phyloP scores from a whole-genome alignment of 2,113 vertebrate genomes.

The Epinephelus moara region DNA sequence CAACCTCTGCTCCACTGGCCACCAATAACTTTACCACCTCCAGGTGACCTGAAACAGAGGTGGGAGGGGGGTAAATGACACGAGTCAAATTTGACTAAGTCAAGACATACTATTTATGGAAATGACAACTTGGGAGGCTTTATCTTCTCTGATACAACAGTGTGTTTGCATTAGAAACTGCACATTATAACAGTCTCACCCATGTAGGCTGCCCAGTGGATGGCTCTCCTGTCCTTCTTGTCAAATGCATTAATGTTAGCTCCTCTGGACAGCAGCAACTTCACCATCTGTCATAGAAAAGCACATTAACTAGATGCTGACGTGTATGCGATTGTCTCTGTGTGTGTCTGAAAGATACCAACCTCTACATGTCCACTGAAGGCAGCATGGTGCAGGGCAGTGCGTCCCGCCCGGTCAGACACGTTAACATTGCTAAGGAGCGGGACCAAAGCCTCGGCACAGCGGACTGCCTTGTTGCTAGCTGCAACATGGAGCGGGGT shows the following conservation, averaged over 20 bases:
- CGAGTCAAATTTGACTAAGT: neutral
- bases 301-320: neutral
- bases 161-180: neutral
- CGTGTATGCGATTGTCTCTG: neutral
- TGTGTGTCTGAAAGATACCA: conserved; percentile 8
- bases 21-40: conserved; percentile 96
- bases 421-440: conserved; percentile 96
- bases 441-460: conserved; percentile 94
- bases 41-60: conserved; percentile 88
- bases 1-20: conserved; percentile 93
- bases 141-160: neutral
- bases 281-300: conserved; percentile 91
- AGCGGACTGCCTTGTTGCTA: conserved; percentile 95
- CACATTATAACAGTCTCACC: conserved; percentile 82
- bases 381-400: conserved; percentile 95
- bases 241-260: conserved; percentile 99
- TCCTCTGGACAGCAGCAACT: conserved; percentile 95
- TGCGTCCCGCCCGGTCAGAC: conserved; percentile 95
- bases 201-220: conserved; percentile 99
- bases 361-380: conserved; percentile 97
- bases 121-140: neutral
- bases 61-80: neutral
- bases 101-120: neutral
- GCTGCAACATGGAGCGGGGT: conserved; percentile 96
- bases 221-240: conserved; percentile 96